Base-by-base conservation (phyloP, 2,888 invertebrate species). In the Melinaea menophilus region DNA sequence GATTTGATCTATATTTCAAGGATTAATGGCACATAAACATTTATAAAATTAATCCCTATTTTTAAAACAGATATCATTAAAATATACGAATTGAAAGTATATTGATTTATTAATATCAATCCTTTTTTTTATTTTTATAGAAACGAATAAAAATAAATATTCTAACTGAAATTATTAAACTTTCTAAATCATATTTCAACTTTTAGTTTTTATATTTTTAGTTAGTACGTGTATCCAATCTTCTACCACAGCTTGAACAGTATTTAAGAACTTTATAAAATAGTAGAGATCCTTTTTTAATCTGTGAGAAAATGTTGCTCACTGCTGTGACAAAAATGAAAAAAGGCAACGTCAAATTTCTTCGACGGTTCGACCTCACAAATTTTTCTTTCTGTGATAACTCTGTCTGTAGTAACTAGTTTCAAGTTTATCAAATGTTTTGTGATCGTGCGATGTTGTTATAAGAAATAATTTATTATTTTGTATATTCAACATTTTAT, bases 361-460 rank as follows among this genome's bases (percentile, higher is more conserved):
- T 46, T 70, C 5, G 41, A 41, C 60, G 57, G 54, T 48, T 56
- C 64, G 66, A 68, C 66, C 67, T 68, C 62, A 61, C 57, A 66
- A 62, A 56, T 58, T 68, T 48, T 61, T 72, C 73, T 75, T 79
- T 75, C 79, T 85, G 86, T 85, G 85, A 82, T 86, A 86, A 79
- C 68, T 62, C 68, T 65, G 62, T 64, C 35, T 56, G 47, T 57
- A 65, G 66, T 65, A 66, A 77, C 69, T 74, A 81, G 79, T 80
- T 82, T 79, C 82, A 51, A 51, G 51, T 51, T 51, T 51, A 51
- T 31, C 31, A 51, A 51, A 72, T 82, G 79, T 81, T 84, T 84
- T 82, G 76, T 72, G 71, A 70, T 78, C 78, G 77, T 85, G 80
- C 77, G 78, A 88, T 86, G 88, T 85, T 85, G 86, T 82, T 81